Evolutionary conservation across 2,888 invertebrate species (phyloP), one percentile per base, ranked within the genome.

Genomic region (Plebejus argus): DNA sequence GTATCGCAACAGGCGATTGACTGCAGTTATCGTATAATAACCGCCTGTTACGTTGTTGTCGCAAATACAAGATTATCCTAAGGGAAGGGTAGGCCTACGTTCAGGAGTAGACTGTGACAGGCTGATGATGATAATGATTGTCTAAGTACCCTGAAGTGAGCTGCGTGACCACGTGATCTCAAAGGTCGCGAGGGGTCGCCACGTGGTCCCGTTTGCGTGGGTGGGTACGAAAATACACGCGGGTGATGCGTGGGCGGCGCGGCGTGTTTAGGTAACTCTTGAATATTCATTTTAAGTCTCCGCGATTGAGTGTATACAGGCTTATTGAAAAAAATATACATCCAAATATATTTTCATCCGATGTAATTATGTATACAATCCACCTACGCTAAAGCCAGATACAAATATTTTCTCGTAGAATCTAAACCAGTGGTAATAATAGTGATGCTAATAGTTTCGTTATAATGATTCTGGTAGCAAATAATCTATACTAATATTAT

Each of bases 171-270:
- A 28, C 28, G 28, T 66, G 28, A 28, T 66, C 66, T 66, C 6
- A 66, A 66, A 66, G 66, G 66, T 66, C 66, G 15, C 15, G 6
- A 28, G 15, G 66, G 66, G 66, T 33, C 66, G 71, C 71, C 71
- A 71, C 71, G 71, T 71, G 71, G 35, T 39, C 39, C n/a, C n/a
- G 33, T 18, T n/a, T 71, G 71, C 39, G 71, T 71, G 33, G 71
- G 71, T 39, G 71, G 71, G 35, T 35, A 71, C 71, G 20, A 39
- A 39, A 71, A 71, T 71, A 71, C 28, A 8, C 28, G 20, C 35
- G 71, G 20, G 35, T n/a, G 20, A 20, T 7, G 20, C 71, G 71
- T 71, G 20, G 71, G 71, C 71, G 18, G 20, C 35, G 8, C 18
- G 56, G 28, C 28, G 28, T 28, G 28, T 12, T 66, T 33, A 28